Evolutionary conservation across 2,797 vertebrate genomes (phyloP), one percentile per base, ranked within the genome.

Genomic region (Neomorphus geoffroyi): DNA sequence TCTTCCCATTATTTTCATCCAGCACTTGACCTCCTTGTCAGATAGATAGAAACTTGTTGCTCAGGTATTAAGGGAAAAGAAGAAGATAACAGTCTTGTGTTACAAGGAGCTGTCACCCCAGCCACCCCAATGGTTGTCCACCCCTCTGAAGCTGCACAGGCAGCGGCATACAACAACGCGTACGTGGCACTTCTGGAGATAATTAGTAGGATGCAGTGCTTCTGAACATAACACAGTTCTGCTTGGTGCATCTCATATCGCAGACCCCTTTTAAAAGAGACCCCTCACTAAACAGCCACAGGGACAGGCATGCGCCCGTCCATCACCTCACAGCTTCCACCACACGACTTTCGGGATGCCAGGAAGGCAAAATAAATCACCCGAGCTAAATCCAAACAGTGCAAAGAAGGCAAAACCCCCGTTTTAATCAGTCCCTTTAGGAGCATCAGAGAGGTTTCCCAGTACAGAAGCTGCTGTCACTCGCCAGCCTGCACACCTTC

Each of bases 281-380:
- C 9, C 11, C 32, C 37, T 56, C 3, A 2, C 26, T 79, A 51
- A 61, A 74, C 21, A 81, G 74, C 48, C 2, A 0, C 7, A 37
- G 57, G 61, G 39, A 86, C 66, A 27, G 50, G 17, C 18, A 50
- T 1, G 5, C 0, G 14, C 30, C 15, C 3, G 0, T 13, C 72
- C 46, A 9, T 32, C 65, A 84, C 54, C 30, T 81, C 43, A 22
- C 51, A 21, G 6, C 14, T 51, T 22, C 41, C 46, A 67, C 37
- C 33, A 50, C 0, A 0, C 1, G 4, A 37, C 28, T 41, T 70
- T 60, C 0, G 0, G 46, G 46, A 65, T 50, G 61, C 60, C 71
- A 57, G 66, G 45, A 41, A 65, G 23, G 19, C 13, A 18, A 80
- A 64, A 77, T 10, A 57, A 86, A 70, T 56, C 37, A 64, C 2